Percentiles rank a stretch among this genome's conserved stretches.
Evolutionary conservation across 2,797 vertebrate species (phyloP).

Genomic region (Rhyacichthys aspro): DNA sequence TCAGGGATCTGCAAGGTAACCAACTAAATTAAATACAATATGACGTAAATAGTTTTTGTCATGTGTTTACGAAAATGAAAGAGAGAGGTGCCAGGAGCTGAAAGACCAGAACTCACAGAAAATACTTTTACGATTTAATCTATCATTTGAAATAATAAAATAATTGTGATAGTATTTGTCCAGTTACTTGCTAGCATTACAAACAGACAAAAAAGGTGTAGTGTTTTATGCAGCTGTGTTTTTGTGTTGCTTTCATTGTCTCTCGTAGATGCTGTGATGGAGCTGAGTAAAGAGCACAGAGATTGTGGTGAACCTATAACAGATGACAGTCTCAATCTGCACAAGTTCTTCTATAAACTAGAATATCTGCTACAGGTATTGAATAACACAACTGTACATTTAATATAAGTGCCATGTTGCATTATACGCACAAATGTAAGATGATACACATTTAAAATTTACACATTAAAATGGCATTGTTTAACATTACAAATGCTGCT

Average conservation of each 20-base stretch:
- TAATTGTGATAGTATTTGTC: neutral
- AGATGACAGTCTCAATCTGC: conserved; percentile 90
- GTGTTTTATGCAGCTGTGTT: conserved; percentile 1
- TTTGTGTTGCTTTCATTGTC: conserved; percentile 14
- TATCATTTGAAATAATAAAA: too few relatives aligned
- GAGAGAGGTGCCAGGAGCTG: too few relatives aligned
- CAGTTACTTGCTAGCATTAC: neutral
- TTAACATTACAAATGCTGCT: neutral
- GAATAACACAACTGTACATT: neutral
- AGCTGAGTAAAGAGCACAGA: conserved; percentile 88
- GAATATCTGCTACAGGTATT: conserved; percentile 95
- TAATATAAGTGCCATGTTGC: too few relatives aligned
- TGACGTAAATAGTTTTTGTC: neutral
- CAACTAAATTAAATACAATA: too few relatives aligned
- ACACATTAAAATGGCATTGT: too few relatives aligned
- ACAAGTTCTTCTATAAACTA: conserved; percentile 95
- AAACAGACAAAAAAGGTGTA: neutral
- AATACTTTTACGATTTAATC: too few relatives aligned
- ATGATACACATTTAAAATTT: too few relatives aligned
- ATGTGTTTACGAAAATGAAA: neutral
- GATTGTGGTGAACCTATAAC: conserved; percentile 91
- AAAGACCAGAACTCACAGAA: neutral
- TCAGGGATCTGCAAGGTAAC: conserved; percentile 92
- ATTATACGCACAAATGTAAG: too few relatives aligned
- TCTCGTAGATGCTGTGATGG: conserved; percentile 86